Percentiles rank a stretch among this genome's conserved stretches.
These are phyloP conservation scores for Oreochromis aureus DNA, from an alignment of 2,113 vertebrate species.

Conservation along the genomic window DNA sequence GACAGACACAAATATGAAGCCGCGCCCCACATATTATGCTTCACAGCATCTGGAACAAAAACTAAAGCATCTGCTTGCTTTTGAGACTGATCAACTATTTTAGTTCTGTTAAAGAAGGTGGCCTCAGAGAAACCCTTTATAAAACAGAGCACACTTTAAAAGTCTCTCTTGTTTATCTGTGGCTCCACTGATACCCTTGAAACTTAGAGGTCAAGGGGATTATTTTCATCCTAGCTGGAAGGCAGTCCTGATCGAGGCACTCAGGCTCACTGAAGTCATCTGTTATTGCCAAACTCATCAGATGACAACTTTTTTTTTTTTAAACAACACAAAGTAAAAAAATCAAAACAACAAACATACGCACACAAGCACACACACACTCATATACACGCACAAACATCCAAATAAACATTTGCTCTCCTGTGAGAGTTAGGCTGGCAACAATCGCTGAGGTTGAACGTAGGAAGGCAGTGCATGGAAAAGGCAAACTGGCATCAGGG, in stretches of 20 bases:
- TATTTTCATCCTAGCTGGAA: background rate
- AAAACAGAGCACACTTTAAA: background rate
- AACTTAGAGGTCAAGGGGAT: background rate
- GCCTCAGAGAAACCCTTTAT: background rate
- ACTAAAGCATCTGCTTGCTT: background rate
- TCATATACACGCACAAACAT: background rate
- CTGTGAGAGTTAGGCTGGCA: conserved; percentile 52
- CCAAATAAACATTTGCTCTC: conserved; percentile 36
- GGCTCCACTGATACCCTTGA: background rate
- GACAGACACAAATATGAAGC: background rate
- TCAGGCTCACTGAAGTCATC: conserved; percentile 39
- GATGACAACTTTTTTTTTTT: background rate
- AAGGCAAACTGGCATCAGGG: conserved; percentile 51
- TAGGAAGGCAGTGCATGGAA: conserved; percentile 62
- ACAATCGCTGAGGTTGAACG: conserved; percentile 49
- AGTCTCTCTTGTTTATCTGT: background rate
- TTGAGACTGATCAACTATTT: background rate
- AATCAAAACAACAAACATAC: background rate
- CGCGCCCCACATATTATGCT: background rate
- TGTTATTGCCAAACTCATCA: conserved; percentile 25
- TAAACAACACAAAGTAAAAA: conserved; percentile 18
- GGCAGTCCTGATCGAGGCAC: conserved; percentile 42
- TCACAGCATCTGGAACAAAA: background rate
- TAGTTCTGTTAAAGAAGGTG: conserved; percentile 11
- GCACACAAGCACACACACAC: background rate